Evolutionary conservation across 2,797 vertebrate genomes (phyloP), one percentile per base, ranked within the genome.

Genomic region (Sebastes nivosus): DNA sequence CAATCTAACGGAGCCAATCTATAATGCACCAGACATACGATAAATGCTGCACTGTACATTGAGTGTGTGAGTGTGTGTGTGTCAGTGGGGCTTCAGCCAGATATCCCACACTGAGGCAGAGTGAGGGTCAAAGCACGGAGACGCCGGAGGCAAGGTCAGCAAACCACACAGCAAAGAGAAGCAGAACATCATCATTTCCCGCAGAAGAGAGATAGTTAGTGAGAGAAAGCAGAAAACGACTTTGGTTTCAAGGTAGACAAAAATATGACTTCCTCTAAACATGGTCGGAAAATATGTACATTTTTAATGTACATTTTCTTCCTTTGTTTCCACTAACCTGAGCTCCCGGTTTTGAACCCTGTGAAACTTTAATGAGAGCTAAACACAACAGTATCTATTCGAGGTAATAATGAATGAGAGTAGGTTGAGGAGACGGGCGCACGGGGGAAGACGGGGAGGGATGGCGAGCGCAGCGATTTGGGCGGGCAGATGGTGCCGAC

Each of bases 401-500:
- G 1, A 72, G 61, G 65, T 71, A 36, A 80, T 42, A 42, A 81
- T 60, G 66, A 89, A 86, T 80, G 81, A 80, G 79, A 83, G 82
- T 66, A 67, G 83, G 81, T 77, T 79, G 88, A 80, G 81, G 82
- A 85, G 80, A 88, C 50, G 57, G 67, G 70, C 74, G 24, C 81
- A 79, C 9, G 69, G 79, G 83, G 84, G 58, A 78, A 84, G 86
- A 85, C 36, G 12, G 82, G 79, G 73, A 75, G 80, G 67, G 82
- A 88, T 72, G 79, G 81, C 52, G 32, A 87, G 85, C 29, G 50
- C 68, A 54, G 80, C 81, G 57, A 89, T 91, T 92, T 87, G 80
- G 88, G 88, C 82, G 89, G 89, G 88, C 93, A 94, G 94, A 94
- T 93, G 91, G 93, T 72, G 50, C 57, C 57, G 80, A 86, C 93